Base-by-base conservation (phyloP, 2,888 invertebrate species). In the Drosophila formosana region DNA sequence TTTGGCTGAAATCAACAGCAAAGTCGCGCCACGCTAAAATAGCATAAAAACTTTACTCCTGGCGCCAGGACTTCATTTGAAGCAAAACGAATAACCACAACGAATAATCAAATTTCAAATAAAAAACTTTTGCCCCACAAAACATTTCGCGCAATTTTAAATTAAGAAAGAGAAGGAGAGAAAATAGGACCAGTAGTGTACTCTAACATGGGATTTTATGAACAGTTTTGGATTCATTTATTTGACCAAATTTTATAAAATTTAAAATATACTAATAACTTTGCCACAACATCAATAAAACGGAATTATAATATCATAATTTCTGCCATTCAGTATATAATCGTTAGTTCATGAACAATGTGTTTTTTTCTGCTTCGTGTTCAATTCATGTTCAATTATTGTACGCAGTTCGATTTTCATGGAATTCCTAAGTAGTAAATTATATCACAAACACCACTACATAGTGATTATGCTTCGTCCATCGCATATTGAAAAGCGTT, bases 41-140 rank as follows among this genome's bases (percentile, higher is more conserved):
- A 47, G 69, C 82, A 80, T 83, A 88, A 86, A 86, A 88, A 77
- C 75, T 72, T 68, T 66, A 68, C 57, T 58, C 56, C 41, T 13
- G 58, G 58, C 67, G 65, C 75, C 67, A 66, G 39, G 66, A 79
- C 77, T 78, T 66, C 73, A 61, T 51, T 60, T 60, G 32, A 43
- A 18, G 8, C 45, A 25, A 57, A 52, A 13, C 30, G 30, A 75
- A 50, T 66, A 62, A 39, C 55, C 55, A 74, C 73, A 71, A 64
- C 74, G 77, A 83, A 79, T 78, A 82, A 82, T 85, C 78, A 88
- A 89, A 88, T 85, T 82, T 79, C 72, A 77, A 77, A 79, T 80
- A 70, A 56, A 67, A 78, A 87, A 88, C 66, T 82, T 82, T 86
- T 69, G 49, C 55, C 41, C 65, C 65, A 69, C 74, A 52, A 61